Percentiles rank a stretch among this genome's conserved stretches.
phyloP scores from a whole-genome alignment of 2,888 invertebrate genomes.

The Phengaris alcon region DNA sequence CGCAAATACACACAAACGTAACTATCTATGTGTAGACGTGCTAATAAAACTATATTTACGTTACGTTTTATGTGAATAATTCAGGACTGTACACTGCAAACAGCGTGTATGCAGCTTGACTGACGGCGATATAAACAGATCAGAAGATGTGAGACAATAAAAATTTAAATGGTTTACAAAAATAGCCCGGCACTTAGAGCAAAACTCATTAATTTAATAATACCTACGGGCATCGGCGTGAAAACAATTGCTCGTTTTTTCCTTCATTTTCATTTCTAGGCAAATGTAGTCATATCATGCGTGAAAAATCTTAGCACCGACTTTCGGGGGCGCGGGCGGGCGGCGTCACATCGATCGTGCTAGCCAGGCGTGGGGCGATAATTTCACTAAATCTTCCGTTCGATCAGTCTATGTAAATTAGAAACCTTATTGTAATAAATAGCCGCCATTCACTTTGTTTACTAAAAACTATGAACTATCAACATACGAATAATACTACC shows the following conservation, averaged over 20 bases:
- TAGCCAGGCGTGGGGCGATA: background rate
- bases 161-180: background rate
- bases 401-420: constrained; percentile 1
- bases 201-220: constrained; percentile 22
- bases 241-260: background rate
- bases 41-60: too few relatives aligned
- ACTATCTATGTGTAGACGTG: too few relatives aligned
- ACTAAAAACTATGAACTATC: background rate
- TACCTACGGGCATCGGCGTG: background rate
- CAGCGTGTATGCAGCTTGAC: background rate
- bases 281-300: background rate
- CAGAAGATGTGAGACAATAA: constrained; percentile 3
- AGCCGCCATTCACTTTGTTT: background rate
- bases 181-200: background rate
- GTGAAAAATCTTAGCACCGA: constrained; percentile 2
- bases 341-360: background rate
- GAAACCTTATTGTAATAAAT: background rate
- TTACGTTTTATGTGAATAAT: background rate
- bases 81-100: background rate
- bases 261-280: background rate
- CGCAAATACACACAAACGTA: too few relatives aligned
- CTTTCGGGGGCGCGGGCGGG: background rate
- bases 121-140: background rate
- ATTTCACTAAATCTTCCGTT: constrained; percentile 4
- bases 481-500: too few relatives aligned